Base-by-base conservation (phyloP, 1,140 invertebrate species). In the Anthonomus grandis region DNA sequence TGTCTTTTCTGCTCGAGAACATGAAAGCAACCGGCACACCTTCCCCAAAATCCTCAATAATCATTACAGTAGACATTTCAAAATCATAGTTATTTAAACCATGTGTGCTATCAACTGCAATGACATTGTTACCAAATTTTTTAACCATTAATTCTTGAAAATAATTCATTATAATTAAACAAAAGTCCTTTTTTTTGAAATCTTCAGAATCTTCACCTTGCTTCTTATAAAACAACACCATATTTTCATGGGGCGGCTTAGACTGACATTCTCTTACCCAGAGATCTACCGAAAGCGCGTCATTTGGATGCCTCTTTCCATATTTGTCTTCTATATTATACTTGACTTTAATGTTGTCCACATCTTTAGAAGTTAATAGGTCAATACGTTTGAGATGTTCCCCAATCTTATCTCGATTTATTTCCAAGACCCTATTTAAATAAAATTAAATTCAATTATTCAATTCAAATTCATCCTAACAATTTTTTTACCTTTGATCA, bases 41-140 rank as follows among this genome's bases (percentile, higher is more conserved):
- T 52, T 61, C 21, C 6, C 56, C 38, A 52, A 59, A 59, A 31
- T 61, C 59, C 42, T 61, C 59, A 15, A 59, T 24, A 10, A 61
- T 39, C 21, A 61, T 13, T n/a, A 61, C 13, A n/a, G 59, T 60
- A 13, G 55, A 59, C 31, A 60, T 9, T 44, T 59, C 54, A 51
- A 61, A 59, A 42, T 60, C 59, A 51, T 60, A 59, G 24, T 17
- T 31, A 25, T 59, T 60, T 12, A 59, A 22, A 4, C 55, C 59
- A 34, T 60, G 54, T 15, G 59, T 60, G 18, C 53, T 19, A 38
- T 60, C 58, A n/a, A 60, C 21, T 13, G n/a, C 9, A 37, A 60
- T 44, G 42, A 60, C 21, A 39, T 60, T 59, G 12, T 21, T 6
- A 12, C 36, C 59, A 59, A 51, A 59, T 31, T 60, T 51, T 41